Evolutionary conservation across 2,113 vertebrate genomes (phyloP).

Genomic region (Elephantulus edwardii): DNA sequence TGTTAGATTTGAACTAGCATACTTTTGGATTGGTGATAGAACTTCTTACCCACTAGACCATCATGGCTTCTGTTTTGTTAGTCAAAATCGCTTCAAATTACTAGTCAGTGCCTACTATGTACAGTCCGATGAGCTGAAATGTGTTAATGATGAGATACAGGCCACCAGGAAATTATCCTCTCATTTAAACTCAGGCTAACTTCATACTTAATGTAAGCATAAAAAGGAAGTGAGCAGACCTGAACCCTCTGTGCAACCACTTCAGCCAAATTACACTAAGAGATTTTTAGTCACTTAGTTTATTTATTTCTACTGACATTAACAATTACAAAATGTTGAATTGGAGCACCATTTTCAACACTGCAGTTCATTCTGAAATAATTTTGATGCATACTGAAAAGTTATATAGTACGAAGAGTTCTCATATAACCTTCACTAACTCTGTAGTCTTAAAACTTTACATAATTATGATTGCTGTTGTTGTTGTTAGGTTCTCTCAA

Average conservation of each 20-base stretch:
- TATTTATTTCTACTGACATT: background rate
- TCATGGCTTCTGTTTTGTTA: too few species aligned
- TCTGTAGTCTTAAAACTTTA: background rate
- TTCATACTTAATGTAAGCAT: rapidly evolving
- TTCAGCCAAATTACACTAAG: rapidly evolving
- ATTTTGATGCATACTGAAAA: background rate
- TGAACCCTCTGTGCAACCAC: background rate
- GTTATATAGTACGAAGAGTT: background rate
- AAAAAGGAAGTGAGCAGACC: rapidly evolving
- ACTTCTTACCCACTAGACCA: too few species aligned
- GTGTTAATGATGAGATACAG: rapidly evolving
- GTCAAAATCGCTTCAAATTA: too few species aligned
- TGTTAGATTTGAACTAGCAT: too few species aligned
- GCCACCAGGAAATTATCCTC: rapidly evolving
- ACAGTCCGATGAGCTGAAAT: too few species aligned
- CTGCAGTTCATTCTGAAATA: background rate
- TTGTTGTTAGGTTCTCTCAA: too few species aligned
- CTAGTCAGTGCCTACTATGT: too few species aligned
- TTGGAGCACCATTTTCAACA: background rate
- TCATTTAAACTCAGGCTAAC: background rate
- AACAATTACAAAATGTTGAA: background rate
- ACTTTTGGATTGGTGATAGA: too few species aligned
- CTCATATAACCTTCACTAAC: rapidly evolving
- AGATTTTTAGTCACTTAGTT: background rate
- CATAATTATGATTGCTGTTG: rapidly evolving